Base-by-base conservation (phyloP, 2,113 vertebrate genomes). In the Colius striatus region DNA sequence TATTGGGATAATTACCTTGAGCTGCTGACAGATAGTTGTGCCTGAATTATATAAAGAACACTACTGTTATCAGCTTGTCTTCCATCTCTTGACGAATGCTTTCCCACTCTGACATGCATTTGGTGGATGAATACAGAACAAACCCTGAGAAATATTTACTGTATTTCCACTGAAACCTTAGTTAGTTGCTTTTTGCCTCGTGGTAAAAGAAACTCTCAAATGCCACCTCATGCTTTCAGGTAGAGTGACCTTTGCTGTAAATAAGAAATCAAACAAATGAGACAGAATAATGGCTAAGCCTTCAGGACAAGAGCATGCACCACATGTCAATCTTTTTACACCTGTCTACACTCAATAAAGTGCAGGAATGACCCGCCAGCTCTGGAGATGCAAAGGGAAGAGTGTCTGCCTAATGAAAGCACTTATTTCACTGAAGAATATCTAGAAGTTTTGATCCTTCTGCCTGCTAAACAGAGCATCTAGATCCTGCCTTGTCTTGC, bases 1-100 rank as follows among this genome's bases (percentile, higher is more conserved):
- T 90, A 82, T 60, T 92, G 93, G 80, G 94, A 97, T 97, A 97
- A 96, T 97, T 92, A 95, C 89, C 87, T 94, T 61, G 76, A 87
- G 61, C 65, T 84, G 83, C 34, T 94, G 93, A 95, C 92, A 91
- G 92, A 95, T 87, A 67, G 47, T 92, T 96, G 87, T 90, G 90
- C 65, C 94, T 96, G 93, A 96, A 48, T 96, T 91, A 95, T 76
- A 86, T n/a, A 66, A 89, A 92, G 88, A 76, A 57, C 41, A 36
- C 12, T 13, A 13, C 38, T 48, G n/a, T 53, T 90, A 75, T 57
- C 94, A 86, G 85, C 61, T 84, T 50, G 57, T 18, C 93, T 84
- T 77, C 65, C 32, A 9, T 32, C 88, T 65, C 79, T 53, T 63
- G 45, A 80, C 89, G 57, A 63, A 68, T n/a, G 48, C 50, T 93